Evolutionary conservation across 2,888 invertebrate species (phyloP), one percentile per base, ranked within the genome.

Genomic region (Campoplex nolae): DNA sequence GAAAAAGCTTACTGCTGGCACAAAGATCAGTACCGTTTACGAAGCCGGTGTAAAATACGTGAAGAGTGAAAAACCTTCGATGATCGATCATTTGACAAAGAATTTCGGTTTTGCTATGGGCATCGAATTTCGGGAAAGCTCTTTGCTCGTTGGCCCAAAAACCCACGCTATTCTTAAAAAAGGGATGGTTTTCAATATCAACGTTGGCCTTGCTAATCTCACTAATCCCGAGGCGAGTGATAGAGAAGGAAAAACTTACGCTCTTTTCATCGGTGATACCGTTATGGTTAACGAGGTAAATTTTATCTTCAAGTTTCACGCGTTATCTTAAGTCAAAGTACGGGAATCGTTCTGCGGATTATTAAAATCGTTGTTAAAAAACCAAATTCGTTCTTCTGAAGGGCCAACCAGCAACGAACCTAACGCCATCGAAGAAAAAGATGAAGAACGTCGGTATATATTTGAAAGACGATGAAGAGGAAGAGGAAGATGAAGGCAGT

Each of bases 71-170:
- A 97, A 98, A 92, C 97, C 99, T 0, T 96, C 96, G 85, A 95
- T 99, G 90, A 95, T 97, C 0, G 98, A 99, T 83, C 98, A 98
- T 94, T 95, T 99, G 80, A 99, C 99, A 0, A 99, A 99, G 94
- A 98, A 97, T 90, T 98, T 99, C 95, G 99, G 99, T 7, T 99
- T 99, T 95, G 98, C 97, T 0, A 99, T 98, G 97, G 99, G 99
- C 9, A 98, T 99, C 90, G 99, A 99, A 94, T 99, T 99, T 94
- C 97, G 99, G 82, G 99, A 99, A 94, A 98, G 98, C 90, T 98
- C 98, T 0, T 95, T 99, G 82, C 96, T 99, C 0, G 98, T 99
- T 92, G 98, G 98, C 0, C 97, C 98, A 0, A 99, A 99, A 95
- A 98, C 97, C 18, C 96, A 96, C 65, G 96, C 97, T 1, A 94